A percentile compares a stretch with the other conserved stretches of the same genome.
These are phyloP conservation scores for Thymallus thymallus DNA, from an alignment of 2,113 vertebrate species.

Conservation along the genomic window DNA sequence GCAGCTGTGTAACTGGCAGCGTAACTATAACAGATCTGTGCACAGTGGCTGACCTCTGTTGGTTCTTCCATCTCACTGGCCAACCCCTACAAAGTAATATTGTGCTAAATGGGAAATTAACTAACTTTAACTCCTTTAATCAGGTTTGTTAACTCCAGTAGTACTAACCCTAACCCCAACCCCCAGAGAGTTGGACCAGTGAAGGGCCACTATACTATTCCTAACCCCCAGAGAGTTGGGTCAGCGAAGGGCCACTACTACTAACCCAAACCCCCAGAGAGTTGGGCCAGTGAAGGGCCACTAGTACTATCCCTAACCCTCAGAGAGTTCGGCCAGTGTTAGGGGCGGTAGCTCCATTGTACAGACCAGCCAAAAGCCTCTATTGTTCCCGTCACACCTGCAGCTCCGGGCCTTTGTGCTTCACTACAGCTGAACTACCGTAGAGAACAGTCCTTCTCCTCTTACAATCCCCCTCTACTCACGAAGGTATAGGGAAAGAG, in stretches of 20 bases:
- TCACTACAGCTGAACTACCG: slow-evolving; percentile 52
- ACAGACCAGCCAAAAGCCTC: slow-evolving; percentile 53
- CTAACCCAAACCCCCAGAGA: slow-evolving; percentile 9
- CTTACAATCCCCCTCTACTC: slow-evolving; percentile 57
- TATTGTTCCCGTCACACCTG: slow-evolving; percentile 72
- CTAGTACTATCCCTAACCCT: slow-evolving; percentile 33
- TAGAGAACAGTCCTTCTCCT: slow-evolving; percentile 63
- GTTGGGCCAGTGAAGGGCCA: background rate
- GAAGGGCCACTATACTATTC: background rate
- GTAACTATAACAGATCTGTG: slow-evolving; percentile 62
- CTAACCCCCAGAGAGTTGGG: too few species aligned
- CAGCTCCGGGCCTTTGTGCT: slow-evolving; percentile 60
- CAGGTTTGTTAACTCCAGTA: background rate
- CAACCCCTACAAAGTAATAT: slow-evolving; percentile 65
- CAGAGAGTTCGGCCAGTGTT: slow-evolving; percentile 28
- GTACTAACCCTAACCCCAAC: background rate
- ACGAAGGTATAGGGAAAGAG: slow-evolving; percentile 33
- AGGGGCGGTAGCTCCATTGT: slow-evolving; percentile 73
- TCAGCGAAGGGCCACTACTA: background rate
- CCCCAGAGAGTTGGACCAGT: background rate
- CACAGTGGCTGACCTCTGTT: slow-evolving; percentile 83
- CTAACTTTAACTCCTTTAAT: slow-evolving; percentile 43
- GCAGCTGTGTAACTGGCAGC: too few species aligned
- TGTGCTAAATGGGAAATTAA: slow-evolving; percentile 24
- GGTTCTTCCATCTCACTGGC: slow-evolving; percentile 78